Percentiles rank a stretch among this genome's conserved stretches.
Evolutionary conservation across 2,888 invertebrate species (phyloP).

Genomic region (Xylocampa areola): DNA sequence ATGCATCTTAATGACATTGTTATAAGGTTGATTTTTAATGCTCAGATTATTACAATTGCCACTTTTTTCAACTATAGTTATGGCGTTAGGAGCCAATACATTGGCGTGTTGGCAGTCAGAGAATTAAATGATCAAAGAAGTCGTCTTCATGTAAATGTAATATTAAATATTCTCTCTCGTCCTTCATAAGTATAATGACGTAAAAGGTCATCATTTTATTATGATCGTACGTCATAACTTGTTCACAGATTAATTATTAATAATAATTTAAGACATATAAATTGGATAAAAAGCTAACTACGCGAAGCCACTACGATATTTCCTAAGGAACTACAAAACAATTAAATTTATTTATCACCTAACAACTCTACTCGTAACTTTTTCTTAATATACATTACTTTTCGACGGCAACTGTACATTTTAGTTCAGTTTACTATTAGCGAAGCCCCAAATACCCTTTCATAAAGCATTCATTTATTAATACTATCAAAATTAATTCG

Average conservation of each 20-base stretch:
- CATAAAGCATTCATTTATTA: background rate
- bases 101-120: background rate
- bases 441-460: no score
- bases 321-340: background rate
- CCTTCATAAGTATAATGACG: slow-evolving; percentile 3
- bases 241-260: background rate
- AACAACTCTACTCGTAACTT: background rate
- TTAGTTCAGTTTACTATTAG: background rate
- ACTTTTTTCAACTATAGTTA: background rate
- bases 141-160: background rate
- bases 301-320: slow-evolving; percentile 25
- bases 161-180: slow-evolving; percentile 16
- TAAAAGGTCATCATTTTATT: background rate
- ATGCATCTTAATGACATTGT: no score
- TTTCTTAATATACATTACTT: background rate
- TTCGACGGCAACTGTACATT: slow-evolving; percentile 5
- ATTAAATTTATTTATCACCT: background rate
- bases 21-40: no score
- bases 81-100: background rate
- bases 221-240: background rate
- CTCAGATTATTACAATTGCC: background rate
- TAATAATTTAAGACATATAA: background rate
- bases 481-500: background rate
- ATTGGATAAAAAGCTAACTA: slow-evolving; percentile 13
- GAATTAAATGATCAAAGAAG: background rate